These are phyloP conservation scores for Furcula furcula DNA, from an alignment of 2,888 invertebrate genomes.

Conservation along the genomic window DNA sequence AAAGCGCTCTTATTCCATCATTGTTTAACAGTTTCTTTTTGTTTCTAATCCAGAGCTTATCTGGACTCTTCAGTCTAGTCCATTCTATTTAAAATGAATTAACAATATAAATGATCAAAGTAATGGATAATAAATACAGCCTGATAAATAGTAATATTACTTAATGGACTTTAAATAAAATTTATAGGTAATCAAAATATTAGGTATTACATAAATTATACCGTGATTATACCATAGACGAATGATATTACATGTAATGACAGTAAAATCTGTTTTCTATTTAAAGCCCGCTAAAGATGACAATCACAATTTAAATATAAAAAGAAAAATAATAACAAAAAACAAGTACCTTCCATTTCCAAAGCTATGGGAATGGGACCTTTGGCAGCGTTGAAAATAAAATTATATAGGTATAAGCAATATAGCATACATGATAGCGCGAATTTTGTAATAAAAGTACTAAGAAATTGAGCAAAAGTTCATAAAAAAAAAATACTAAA, in stretches of 20 bases:
- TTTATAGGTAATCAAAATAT: background rate
- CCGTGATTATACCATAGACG: no score
- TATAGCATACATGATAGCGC: conserved; percentile 46
- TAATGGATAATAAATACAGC: conserved; percentile 19
- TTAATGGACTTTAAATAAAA: background rate
- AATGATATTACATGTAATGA: background rate
- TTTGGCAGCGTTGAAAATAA: conserved; percentile 75
- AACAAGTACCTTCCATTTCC: conserved; percentile 78
- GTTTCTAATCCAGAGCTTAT: no score
- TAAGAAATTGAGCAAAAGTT: no score
- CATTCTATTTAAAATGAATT: background rate
- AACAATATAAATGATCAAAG: background rate
- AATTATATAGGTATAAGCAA: conserved; percentile 67
- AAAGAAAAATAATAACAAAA: conserved; percentile 40
- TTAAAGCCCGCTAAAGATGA: conserved; percentile 10
- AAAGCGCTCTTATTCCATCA: no score
- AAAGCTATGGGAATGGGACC: conserved; percentile 81
- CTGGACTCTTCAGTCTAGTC: background rate
- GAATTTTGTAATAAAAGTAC: no score
- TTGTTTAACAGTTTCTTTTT: no score
- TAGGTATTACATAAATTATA: background rate
- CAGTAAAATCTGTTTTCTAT: conserved; percentile 3
- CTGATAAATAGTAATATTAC: conserved; percentile 22
- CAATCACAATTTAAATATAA: conserved; percentile 3
- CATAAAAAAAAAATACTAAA: no score